phyloP scores from a whole-genome alignment of 2,113 vertebrate genomes.

The Callopanchax toddi region DNA sequence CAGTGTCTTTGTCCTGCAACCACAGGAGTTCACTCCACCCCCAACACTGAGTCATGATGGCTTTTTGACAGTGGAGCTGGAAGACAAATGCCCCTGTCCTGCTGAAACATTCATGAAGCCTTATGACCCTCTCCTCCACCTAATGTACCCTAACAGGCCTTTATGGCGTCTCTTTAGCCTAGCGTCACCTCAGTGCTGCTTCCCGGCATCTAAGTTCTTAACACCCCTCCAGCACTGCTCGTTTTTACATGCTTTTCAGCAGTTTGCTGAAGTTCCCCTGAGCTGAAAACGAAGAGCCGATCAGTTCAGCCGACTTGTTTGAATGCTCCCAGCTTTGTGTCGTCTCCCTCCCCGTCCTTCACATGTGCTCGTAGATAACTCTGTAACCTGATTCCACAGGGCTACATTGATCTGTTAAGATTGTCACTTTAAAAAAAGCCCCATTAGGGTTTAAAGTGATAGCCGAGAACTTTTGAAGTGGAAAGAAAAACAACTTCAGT shows the following conservation, averaged over 20 bases:
- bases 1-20: constrained; percentile 47
- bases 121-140: constrained; percentile 74
- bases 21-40: constrained; percentile 20
- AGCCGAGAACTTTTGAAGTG: constrained; percentile 26
- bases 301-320: background rate
- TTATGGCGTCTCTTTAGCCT: constrained; percentile 75
- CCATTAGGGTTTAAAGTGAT: constrained; percentile 76
- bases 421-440: constrained; percentile 70
- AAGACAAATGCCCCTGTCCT: constrained; percentile 59
- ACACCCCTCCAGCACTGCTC: constrained; percentile 56
- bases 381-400: constrained; percentile 58
- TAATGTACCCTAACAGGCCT: constrained; percentile 80
- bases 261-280: constrained; percentile 34
- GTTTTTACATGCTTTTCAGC: constrained; percentile 44
- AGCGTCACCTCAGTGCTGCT: constrained; percentile 74
- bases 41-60: constrained; percentile 62
- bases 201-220: constrained; percentile 76
- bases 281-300: constrained; percentile 2
- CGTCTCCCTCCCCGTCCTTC: constrained; percentile 36
- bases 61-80: constrained; percentile 66
- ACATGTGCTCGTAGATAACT: constrained; percentile 58
- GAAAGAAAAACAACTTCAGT: too few relatives aligned
- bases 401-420: constrained; percentile 77
- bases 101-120: constrained; percentile 80
- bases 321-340: constrained; percentile 13